Percentiles rank a stretch among this genome's conserved stretches.
phyloP scores from a whole-genome alignment of 1,140 invertebrate genomes.

The Diabrotica virgifera region DNA sequence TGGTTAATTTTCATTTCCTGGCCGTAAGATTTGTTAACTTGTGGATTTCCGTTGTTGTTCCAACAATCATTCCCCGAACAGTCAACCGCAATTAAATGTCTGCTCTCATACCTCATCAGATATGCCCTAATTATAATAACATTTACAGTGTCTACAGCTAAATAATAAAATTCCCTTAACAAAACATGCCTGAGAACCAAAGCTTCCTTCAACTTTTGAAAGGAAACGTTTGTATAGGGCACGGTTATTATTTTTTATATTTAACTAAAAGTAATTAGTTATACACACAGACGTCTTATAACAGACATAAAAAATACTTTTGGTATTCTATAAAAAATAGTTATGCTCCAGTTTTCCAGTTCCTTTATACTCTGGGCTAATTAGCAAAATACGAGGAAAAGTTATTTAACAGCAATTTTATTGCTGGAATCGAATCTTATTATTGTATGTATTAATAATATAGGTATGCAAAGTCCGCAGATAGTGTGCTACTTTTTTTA shows the following conservation, averaged over 20 bases:
- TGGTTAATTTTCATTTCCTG: constrained; percentile 21
- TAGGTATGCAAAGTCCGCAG: no score
- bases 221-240: not conserved
- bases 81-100: constrained; percentile 33
- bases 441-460: no score
- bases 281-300: no score
- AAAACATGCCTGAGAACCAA: constrained; percentile 30
- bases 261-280: not conserved
- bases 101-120: constrained; percentile 40
- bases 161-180: constrained; percentile 33
- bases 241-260: constrained; percentile 1
- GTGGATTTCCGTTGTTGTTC: constrained; percentile 15
- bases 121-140: constrained; percentile 38
- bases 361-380: no score
- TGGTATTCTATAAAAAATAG: no score
- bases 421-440: no score
- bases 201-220: not conserved
- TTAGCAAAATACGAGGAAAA: no score
- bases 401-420: no score
- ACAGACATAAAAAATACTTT: no score
- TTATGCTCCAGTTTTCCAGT: no score
- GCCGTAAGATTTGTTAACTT: constrained; percentile 8
- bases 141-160: constrained; percentile 30
- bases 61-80: constrained; percentile 10
- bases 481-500: no score